Conservation (phyloP, 1,140 invertebrate genomes). For the Pseudachorutes palmiensis region DNA sequence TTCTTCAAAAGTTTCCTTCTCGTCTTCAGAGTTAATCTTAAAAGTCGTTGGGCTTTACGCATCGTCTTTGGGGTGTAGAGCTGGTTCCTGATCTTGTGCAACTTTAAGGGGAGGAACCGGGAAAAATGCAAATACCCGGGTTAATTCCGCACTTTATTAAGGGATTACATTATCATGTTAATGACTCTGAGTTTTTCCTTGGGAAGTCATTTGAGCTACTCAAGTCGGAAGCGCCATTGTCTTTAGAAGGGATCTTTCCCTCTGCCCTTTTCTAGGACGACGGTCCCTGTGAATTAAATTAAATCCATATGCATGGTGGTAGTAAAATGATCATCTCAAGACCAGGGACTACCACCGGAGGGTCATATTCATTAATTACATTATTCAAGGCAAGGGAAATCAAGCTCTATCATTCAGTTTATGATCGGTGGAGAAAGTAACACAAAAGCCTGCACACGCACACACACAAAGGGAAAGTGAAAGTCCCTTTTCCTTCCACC, state of each 20-base stretch:
- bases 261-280: background rate
- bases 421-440: too few species aligned
- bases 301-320: conserved; percentile 3
- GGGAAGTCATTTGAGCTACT: background rate
- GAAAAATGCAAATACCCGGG: conserved; percentile 30
- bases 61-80: background rate
- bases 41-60: background rate
- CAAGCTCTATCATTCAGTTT: background rate
- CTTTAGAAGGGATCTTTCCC: background rate
- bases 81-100: background rate
- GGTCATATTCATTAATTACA: conserved; percentile 20
- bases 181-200: conserved; percentile 19
- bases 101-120: conserved; percentile 1
- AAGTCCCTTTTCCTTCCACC: too few species aligned
- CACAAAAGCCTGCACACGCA: too few species aligned
- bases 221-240: background rate
- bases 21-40: background rate
- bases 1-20: background rate
- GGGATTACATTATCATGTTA: conserved; percentile 36
- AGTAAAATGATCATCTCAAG: background rate
- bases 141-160: conserved; percentile 35
- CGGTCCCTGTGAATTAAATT: too few species aligned
- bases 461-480: too few species aligned
- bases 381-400: conserved; percentile 23
- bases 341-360: background rate